These are phyloP conservation scores for Rhamphomyia laevipes DNA, from an alignment of 2,888 invertebrate species.

Conservation along the genomic window DNA sequence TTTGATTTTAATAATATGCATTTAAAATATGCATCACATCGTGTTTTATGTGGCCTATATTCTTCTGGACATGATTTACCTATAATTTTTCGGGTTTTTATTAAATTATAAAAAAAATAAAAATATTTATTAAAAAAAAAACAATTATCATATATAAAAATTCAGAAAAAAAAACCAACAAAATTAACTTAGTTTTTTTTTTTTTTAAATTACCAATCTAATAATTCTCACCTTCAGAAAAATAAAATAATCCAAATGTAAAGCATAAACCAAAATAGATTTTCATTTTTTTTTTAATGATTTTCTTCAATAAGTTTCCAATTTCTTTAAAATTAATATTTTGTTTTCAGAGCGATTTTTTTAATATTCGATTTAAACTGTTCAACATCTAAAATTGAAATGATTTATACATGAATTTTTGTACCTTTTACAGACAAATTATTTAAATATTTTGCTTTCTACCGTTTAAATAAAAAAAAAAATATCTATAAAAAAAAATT, in stretches of 20 bases:
- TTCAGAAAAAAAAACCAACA: too few species aligned
- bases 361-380: background rate
- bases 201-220: too few species aligned
- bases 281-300: background rate
- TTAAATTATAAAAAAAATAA: background rate
- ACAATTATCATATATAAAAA: too few species aligned
- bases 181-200: too few species aligned
- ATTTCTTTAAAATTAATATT: background rate
- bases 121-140: too few species aligned
- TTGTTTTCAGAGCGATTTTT: background rate
- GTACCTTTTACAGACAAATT: background rate
- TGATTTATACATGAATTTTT: background rate
- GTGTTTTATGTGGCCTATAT: constrained; percentile 30
- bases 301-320: background rate
- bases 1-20: constrained; percentile 26
- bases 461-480: too few species aligned
- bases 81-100: constrained; percentile 9
- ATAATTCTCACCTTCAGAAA: constrained; percentile 1
- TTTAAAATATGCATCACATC: constrained; percentile 35
- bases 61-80: constrained; percentile 35
- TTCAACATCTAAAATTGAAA: background rate
- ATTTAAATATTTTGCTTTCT: background rate
- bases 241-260: background rate
- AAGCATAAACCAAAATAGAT: background rate
- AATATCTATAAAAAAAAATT: too few species aligned